Evolutionary conservation across 1,140 invertebrate species (phyloP).

Genomic region (Thaumatotibia leucotreta): DNA sequence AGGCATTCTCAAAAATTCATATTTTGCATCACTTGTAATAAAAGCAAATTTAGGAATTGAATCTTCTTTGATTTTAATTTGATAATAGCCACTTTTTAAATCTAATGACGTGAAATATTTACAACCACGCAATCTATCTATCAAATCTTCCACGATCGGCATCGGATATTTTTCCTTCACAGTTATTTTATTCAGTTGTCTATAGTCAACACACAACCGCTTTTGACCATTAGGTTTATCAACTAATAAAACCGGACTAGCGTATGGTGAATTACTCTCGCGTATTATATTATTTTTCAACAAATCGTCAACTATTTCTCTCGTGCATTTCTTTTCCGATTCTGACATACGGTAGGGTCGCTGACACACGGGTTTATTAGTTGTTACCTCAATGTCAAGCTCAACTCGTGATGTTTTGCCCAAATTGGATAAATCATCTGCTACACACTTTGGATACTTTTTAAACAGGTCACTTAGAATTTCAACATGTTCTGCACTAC

Average conservation of each 20-base stretch:
- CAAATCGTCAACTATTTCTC: neutral
- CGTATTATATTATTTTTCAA: neutral
- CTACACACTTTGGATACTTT: neutral
- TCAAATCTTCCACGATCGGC: neutral
- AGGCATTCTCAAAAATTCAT: slow-evolving; percentile 24
- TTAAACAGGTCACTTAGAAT: neutral
- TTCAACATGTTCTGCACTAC: neutral
- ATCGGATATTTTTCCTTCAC: neutral
- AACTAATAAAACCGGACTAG: neutral
- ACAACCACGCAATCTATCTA: neutral
- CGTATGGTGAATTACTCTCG: neutral
- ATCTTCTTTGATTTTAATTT: neutral
- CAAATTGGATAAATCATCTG: neutral
- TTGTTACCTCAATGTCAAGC: neutral
- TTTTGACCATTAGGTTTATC: neutral
- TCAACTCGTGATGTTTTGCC: neutral
- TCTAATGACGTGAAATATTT: neutral
- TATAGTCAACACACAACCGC: neutral
- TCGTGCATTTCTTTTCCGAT: neutral
- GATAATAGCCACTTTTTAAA: neutral
- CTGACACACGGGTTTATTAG: too few relatives aligned
- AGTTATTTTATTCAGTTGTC: neutral
- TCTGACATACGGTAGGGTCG: neutral
- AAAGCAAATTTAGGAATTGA: slow-evolving; percentile 31
- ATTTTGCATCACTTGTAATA: slow-evolving; percentile 38